These are phyloP conservation scores for Norana najaformis DNA, from an alignment of 2,888 invertebrate genomes.

Conservation along the genomic window DNA sequence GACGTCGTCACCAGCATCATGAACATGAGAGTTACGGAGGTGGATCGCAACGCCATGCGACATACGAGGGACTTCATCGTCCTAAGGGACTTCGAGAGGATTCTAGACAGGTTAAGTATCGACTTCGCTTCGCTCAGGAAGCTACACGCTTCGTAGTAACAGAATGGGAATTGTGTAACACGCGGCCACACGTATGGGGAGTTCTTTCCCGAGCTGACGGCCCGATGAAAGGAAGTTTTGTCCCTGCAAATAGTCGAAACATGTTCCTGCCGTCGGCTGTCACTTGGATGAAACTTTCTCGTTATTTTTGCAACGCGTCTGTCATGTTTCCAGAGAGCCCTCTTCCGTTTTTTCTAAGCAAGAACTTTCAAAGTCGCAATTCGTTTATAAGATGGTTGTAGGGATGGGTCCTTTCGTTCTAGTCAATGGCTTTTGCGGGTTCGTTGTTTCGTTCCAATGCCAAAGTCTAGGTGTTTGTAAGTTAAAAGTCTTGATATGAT, in stretches of 20 bases:
- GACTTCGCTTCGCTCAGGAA: background rate
- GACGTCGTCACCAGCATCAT: conserved; percentile 16
- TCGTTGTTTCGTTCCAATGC: background rate
- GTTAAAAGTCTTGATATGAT: background rate
- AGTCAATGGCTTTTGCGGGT: background rate
- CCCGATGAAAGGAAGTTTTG: too few species aligned
- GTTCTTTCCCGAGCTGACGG: too few species aligned
- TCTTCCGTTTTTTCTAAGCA: background rate
- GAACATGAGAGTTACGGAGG: conserved; percentile 22
- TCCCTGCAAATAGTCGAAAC: background rate
- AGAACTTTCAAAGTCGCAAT: background rate
- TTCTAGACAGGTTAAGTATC: conserved; percentile 27
- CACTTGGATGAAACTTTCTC: background rate
- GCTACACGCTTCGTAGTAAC: background rate
- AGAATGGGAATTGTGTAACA: background rate
- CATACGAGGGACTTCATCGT: conserved; percentile 29
- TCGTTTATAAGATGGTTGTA: background rate
- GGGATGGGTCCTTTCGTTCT: background rate
- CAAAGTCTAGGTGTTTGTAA: background rate
- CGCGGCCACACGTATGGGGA: too few species aligned
- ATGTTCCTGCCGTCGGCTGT: background rate
- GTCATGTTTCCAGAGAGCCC: background rate
- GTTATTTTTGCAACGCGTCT: background rate
- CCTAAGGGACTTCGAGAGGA: conserved; percentile 23
- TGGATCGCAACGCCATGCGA: conserved; percentile 26